Evolutionary conservation across 2,113 vertebrate species (phyloP), one percentile per base, ranked within the genome.

Genomic region (Caranx ignobilis): DNA sequence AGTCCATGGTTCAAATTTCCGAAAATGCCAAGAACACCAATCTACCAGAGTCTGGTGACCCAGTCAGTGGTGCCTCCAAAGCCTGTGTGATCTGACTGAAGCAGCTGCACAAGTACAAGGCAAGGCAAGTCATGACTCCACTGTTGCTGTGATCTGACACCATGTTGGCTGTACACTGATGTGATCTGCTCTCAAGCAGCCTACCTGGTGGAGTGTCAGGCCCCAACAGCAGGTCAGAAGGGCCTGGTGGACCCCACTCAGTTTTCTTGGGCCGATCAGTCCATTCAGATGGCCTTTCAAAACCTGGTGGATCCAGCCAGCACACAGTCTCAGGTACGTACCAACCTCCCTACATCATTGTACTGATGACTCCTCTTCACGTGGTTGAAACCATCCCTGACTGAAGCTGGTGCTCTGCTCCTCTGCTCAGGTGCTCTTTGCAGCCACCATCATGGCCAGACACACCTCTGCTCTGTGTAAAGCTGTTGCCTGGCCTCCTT

Each of bases 201-300:
- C 6, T 99, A 99, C 84, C 93, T 99, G 45, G 96, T 99, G 32
- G 96, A 0, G 97, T 99, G 11, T 98, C 98, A 0, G 98, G 99
- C 82, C 96, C 97, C 41, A 99, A 98, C 83, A 99, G 98, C 85
- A 94, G 97, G 97, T 80, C 98, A 98, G 89, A 98, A 98, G 82
- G 97, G 98, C 56, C 91, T 99, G 59, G 98, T 99, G 87, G 98
- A 99, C 68, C 98, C 98, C 3, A 95, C 97, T 37, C 98, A 99
- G 93, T 99, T 99, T 81, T 97, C 98, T 55, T 94, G 97, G 86
- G 98, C 98, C 59, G 99, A 99, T 88, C 98, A 99, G 89, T 96
- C 98, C 6, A 99, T 99, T 87, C 98, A 99, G 91, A 98, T 99
- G 98, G 98, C 98, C 80, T 99, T 98, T 79, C 98, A 99, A 94